Evolutionary conservation across 2,888 invertebrate genomes (phyloP).

Genomic region (Oxystoma pomonae): DNA sequence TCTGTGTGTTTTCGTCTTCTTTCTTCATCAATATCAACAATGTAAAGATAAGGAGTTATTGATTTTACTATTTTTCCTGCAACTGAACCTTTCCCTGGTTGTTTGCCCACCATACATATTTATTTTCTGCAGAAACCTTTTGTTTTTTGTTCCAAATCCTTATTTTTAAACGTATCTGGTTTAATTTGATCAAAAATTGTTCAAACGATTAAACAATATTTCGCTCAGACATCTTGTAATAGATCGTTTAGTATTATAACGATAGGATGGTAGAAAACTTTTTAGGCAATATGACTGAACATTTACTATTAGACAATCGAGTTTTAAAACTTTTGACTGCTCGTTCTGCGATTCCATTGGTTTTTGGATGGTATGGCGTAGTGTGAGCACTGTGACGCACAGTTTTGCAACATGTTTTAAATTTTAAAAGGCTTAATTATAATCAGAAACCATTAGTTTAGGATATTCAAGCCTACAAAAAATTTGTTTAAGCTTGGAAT

Average conservation of each 20-base stretch:
- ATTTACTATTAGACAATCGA: conserved; percentile 7
- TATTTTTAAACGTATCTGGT: conserved; percentile 8
- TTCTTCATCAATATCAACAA: conserved; percentile 1
- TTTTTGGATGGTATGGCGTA: conserved; percentile 22
- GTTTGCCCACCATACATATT: conserved; percentile 13
- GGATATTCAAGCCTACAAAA: conserved; percentile 31
- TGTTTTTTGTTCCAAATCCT: conserved; percentile 7
- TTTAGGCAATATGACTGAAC: not conserved
- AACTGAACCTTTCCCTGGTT: conserved; percentile 6
- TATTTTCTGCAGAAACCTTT: not conserved
- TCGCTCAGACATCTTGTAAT: no score
- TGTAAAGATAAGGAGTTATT: conserved; percentile 2
- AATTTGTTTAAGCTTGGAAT: conserved; percentile 11
- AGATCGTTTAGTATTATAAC: conserved; percentile 16
- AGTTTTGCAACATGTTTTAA: conserved; percentile 17
- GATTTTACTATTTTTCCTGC: conserved; percentile 9
- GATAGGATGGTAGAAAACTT: conserved; percentile 16
- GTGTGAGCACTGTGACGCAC: conserved; percentile 14
- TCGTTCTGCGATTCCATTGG: conserved; percentile 22
- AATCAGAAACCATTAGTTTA: conserved; percentile 31
- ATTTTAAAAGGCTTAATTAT: conserved; percentile 30
- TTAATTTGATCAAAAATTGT: conserved; percentile 13
- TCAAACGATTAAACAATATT: conserved; percentile 8
- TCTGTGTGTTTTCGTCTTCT: not conserved
- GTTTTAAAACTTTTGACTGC: conserved; percentile 21